Conservation (phyloP, 1,140 invertebrate genomes). For the Musca vetustissima region DNA sequence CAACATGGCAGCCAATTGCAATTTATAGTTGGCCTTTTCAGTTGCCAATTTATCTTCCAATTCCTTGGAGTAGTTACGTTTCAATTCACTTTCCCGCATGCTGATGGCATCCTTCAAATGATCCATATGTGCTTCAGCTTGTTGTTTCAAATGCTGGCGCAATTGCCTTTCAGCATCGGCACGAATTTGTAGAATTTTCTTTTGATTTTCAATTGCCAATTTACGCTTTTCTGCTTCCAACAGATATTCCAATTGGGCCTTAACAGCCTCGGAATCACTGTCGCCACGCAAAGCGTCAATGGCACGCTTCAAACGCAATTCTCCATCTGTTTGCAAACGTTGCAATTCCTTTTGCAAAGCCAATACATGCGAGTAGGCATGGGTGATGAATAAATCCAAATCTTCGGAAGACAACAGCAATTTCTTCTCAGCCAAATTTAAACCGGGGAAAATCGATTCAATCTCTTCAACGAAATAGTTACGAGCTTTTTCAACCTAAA, state of each 20-base stretch:
- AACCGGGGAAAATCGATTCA: constrained; percentile 69
- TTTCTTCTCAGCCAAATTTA: constrained; percentile 67
- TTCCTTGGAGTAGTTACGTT: constrained; percentile 64
- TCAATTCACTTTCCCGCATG: constrained; percentile 70
- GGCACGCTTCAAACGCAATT: constrained; percentile 64
- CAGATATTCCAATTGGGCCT: constrained; percentile 59
- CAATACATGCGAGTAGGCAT: constrained; percentile 67
- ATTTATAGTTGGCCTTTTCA: constrained; percentile 72
- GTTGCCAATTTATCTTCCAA: constrained; percentile 71
- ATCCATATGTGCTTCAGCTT: constrained; percentile 80
- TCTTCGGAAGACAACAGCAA: constrained; percentile 65
- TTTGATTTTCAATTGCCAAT: constrained; percentile 60
- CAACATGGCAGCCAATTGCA: constrained; percentile 77
- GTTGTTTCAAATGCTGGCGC: constrained; percentile 73
- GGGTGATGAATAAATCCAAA: constrained; percentile 69
- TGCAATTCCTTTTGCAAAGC: constrained; percentile 72
- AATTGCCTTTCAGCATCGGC: constrained; percentile 74
- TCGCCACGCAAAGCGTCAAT: constrained; percentile 61
- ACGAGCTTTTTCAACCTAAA: constrained; percentile 64
- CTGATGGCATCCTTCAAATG: constrained; percentile 75
- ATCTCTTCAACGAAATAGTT: constrained; percentile 73
- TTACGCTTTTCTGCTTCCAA: constrained; percentile 61
- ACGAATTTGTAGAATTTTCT: constrained; percentile 60
- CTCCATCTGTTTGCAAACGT: constrained; percentile 66
- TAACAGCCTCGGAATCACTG: constrained; percentile 53